Evolutionary conservation across 1,140 invertebrate genomes (phyloP), one percentile per base, ranked within the genome.

Genomic region (Drosophila seguyi): DNA sequence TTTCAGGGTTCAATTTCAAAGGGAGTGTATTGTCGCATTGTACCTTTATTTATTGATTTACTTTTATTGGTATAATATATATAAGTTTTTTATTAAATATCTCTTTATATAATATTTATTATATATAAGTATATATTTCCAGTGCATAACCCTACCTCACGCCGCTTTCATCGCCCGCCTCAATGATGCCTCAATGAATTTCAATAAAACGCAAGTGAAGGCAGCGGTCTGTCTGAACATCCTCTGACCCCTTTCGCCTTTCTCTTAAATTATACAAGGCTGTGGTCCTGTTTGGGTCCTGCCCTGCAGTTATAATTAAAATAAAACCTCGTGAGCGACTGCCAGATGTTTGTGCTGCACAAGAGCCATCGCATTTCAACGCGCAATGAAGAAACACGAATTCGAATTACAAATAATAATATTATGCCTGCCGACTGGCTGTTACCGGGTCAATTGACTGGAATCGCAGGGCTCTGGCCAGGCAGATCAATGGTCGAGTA

Each of bases 281-380:
- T 20, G 45, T 20, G 22, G 18, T 41, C 22, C 36, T 36, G 56
- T 56, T 82, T 56, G 39, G 27, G 42, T n/a, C 60, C 42, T 60
- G 67, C 52, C 75, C 79, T 53, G 60, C 75, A 55, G 75, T 50
- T 71, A 65, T 88, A 87, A 87, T 87, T 87, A 87, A 87, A 84
- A 77, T 67, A 74, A 66, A 76, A 76, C 55, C 63, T 59, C 48
- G 47, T 50, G 39, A 55, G 58, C 31, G 44, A 48, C 34, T 39
- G 45, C 34, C 55, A 73, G 41, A 39, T 66, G 67, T 69, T 84
- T 48, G 48, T 39, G 13, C 16, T 61, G 62, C 41, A 55, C 62
- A 65, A 65, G 52, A 38, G 52, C 68, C 72, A 71, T 60, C 63
- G 58, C 47, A 71, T 76, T 63, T 57, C 63, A 27, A 27, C 31